These are phyloP conservation scores for Geopemphigus sp. DNA, from an alignment of 1,140 invertebrate species.

Conservation along the genomic window DNA sequence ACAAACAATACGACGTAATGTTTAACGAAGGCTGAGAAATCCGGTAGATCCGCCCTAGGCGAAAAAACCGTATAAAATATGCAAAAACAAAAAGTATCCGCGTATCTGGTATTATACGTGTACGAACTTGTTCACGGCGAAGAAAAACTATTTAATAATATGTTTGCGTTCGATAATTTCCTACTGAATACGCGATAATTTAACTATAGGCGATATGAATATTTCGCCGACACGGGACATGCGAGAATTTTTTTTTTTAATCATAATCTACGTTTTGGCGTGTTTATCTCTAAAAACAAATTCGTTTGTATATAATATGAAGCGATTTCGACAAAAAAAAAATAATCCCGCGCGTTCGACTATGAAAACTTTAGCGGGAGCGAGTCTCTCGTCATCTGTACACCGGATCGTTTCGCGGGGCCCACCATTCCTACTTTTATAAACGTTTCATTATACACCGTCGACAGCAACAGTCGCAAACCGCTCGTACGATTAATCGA, in stretches of 20 bases:
- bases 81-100: not conserved
- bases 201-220: conserved; percentile 16
- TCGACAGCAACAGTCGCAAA: too few species aligned
- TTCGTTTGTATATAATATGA: not conserved
- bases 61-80: conserved; percentile 29
- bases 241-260: not conserved
- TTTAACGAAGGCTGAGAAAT: conserved; percentile 24
- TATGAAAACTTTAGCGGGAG: too few species aligned
- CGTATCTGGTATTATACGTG: not conserved
- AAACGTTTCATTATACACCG: too few species aligned
- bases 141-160: conserved; percentile 31
- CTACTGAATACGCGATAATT: conserved; percentile 1
- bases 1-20: conserved; percentile 21
- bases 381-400: too few species aligned
- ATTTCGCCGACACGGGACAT: conserved; percentile 1
- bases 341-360: not conserved
- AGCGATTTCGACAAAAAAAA: not conserved
- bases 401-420: too few species aligned
- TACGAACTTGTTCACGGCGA: not conserved
- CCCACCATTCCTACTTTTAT: too few species aligned
- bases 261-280: not conserved
- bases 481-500: too few species aligned
- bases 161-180: conserved; percentile 11
- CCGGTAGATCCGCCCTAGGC: conserved; percentile 6
- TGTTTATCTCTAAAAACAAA: not conserved